These are phyloP conservation scores for Leptopilina myrica DNA, from an alignment of 2,888 invertebrate species.

Conservation along the genomic window DNA sequence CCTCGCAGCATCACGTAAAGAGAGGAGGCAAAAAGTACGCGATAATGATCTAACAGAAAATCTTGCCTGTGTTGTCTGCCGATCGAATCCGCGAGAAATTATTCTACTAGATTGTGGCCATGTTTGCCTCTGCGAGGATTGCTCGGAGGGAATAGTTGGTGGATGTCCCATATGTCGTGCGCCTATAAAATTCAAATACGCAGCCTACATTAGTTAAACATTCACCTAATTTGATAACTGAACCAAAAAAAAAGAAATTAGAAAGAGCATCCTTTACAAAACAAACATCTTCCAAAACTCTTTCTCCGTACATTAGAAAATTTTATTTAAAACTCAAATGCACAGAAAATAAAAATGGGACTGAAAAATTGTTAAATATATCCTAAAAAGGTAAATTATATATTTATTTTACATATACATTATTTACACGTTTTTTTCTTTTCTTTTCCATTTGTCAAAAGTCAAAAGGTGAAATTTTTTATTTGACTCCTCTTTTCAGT, in stretches of 20 bases:
- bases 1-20: constrained; percentile 82
- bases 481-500: constrained; percentile 36
- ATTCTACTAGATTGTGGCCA: constrained; percentile 93
- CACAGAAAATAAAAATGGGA: too few species aligned
- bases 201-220: constrained; percentile 82
- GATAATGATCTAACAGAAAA: constrained; percentile 81
- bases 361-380: too few species aligned
- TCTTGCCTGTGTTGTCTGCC: constrained; percentile 91
- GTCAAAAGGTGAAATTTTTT: constrained; percentile 55
- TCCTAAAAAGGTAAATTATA: constrained; percentile 10
- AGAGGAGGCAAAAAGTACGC: constrained; percentile 82
- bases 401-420: constrained; percentile 45
- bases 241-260: not conserved
- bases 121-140: constrained; percentile 93
- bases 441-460: not conserved
- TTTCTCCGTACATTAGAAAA: too few species aligned
- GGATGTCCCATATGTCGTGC: constrained; percentile 90
- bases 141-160: constrained; percentile 83
- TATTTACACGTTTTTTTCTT: not conserved
- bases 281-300: not conserved
- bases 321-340: too few species aligned
- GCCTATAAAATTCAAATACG: constrained; percentile 83
- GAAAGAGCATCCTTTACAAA: not conserved
- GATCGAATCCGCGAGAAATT: constrained; percentile 90
- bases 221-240: too few species aligned